phyloP scores from a whole-genome alignment of 2,113 vertebrate genomes.

The Neolamprologus variostigma region DNA sequence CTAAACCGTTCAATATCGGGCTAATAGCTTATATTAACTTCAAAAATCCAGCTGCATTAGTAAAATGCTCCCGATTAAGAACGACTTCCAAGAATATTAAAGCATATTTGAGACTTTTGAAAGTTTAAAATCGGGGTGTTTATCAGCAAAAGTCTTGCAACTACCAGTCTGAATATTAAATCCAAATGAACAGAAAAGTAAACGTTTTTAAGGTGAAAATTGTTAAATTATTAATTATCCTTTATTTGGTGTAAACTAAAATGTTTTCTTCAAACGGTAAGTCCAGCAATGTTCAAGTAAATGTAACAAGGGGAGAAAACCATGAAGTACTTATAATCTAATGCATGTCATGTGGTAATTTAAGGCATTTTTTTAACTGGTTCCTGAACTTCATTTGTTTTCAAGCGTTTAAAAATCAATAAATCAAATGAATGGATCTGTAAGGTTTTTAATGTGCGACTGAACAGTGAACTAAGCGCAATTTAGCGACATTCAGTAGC shows the following conservation, averaged over 20 bases:
- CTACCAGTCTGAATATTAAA: neutral
- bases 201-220: accelerated
- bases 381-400: neutral
- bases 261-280: neutral
- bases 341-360: neutral
- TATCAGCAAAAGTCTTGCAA: neutral
- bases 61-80: neutral
- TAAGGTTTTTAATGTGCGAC: neutral
- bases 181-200: neutral
- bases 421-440: neutral
- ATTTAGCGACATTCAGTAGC: accelerated
- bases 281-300: neutral
- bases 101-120: neutral
- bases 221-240: neutral
- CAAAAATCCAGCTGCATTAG: neutral
- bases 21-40: neutral
- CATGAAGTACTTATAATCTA: neutral
- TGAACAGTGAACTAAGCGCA: neutral
- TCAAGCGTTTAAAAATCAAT: neutral
- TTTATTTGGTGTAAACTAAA: neutral
- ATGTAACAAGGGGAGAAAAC: accelerated
- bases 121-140: neutral
- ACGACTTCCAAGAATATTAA: accelerated
- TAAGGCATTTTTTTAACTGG: neutral
- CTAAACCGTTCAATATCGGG: neutral